Base-by-base conservation (phyloP, 2,797 vertebrate genomes). In the Sardinella longiceps region DNA sequence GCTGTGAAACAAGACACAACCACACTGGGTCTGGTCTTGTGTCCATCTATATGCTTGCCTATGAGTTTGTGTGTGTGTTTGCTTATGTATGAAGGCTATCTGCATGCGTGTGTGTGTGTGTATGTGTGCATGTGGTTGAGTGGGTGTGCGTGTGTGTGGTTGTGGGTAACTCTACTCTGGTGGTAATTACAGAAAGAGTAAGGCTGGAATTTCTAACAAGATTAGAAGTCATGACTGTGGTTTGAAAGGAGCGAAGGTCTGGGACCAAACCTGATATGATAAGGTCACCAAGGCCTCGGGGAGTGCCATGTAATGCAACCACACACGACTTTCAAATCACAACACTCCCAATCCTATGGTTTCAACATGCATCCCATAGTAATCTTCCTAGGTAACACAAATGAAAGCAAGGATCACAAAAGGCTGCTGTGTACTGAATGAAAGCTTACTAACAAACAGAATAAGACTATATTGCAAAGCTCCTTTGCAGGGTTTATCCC, bases 91-190 rank as follows among this genome's bases (percentile, higher is more conserved):
- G n/a, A n/a, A n/a, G n/a, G n/a, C n/a, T n/a, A n/a, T n/a, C 7
- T 66, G 60, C 28, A 25, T 66, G 60, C 25, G 58, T 60, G 58
- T 60, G 58, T 60, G n/a, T 60, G 85, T 87, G 87, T 86, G 86
- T 53, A 20, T 56, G 51, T 23, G 51, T 23, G 3, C n/a, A n/a
- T 66, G 85, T 87, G 87, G 85, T 86, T 53, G 5, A 23, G 51
- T 18, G 51, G 4, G 14, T 53, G 58, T 70, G 66, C 14, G 33
- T 70, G 63, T 12, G 14, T 37, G 70, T 39, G 11, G 20, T 15
- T 20, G 33, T 39, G 28, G 86, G 89, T 89, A 90, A 93, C 89
- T 89, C 82, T 87, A 92, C 80, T 91, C 89, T 84, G 4, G 3
- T 86, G 84, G 85, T 89, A 88, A 90, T 87, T 87, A 90, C 86